A percentile compares a stretch with the other conserved stretches of the same genome.
Evolutionary conservation across 2,797 vertebrate genomes (phyloP).

Genomic region (Pseudochirops cupreus): DNA sequence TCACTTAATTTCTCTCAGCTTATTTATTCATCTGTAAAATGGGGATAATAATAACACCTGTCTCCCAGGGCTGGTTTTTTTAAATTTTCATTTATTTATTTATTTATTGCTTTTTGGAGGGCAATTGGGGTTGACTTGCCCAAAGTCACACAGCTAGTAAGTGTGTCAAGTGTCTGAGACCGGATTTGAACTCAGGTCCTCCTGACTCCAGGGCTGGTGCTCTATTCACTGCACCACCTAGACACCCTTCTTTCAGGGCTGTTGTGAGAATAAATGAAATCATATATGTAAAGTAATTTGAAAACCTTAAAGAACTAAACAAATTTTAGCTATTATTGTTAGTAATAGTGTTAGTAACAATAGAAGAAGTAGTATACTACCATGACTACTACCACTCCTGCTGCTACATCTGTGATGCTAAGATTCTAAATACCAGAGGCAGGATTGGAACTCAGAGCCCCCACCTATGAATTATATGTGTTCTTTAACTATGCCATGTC

Average conservation of each 20-base stretch:
- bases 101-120: no score
- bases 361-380: no score
- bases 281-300: background rate
- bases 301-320: background rate
- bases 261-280: background rate
- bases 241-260: background rate
- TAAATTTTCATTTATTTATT: no score
- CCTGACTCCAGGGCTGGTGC: no score
- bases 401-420: background rate
- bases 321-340: background rate
- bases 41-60: background rate
- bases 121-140: no score
- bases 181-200: no score
- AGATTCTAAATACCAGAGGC: background rate
- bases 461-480: background rate
- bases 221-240: no score
- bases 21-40: background rate
- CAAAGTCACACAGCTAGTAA: no score
- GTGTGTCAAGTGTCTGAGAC: no score
- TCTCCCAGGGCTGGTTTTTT: background rate
- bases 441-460: background rate
- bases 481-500: background rate
- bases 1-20: background rate
- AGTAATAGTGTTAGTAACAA: background rate
- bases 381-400: background rate